phyloP scores from a whole-genome alignment of 2,888 invertebrate genomes.

The Thereva unica region DNA sequence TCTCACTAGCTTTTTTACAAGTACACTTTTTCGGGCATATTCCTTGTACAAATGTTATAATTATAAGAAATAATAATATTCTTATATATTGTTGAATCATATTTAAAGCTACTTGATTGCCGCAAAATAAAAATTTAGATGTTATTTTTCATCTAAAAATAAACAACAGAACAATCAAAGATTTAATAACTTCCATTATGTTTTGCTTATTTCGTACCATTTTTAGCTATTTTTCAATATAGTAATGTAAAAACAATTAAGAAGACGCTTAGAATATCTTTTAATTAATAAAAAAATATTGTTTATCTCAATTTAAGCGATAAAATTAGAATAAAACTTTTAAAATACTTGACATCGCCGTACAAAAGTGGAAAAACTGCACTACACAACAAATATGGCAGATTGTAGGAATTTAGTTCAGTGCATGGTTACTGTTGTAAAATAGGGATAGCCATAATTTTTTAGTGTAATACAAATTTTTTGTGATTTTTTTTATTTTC shows the following conservation, averaged over 20 bases:
- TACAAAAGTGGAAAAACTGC: constrained; percentile 9
- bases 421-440: too few species aligned
- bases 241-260: too few species aligned
- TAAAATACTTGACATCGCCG: constrained; percentile 20
- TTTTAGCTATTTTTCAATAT: too few species aligned
- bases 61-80: constrained; percentile 1
- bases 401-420: not conserved
- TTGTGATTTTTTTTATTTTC: too few species aligned
- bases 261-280: too few species aligned
- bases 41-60: constrained; percentile 36
- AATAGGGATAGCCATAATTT: too few species aligned
- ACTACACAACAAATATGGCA: constrained; percentile 9
- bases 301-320: constrained; percentile 19
- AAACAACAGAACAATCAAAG: constrained; percentile 24
- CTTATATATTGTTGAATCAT: constrained; percentile 8
- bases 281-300: not conserved
- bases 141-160: constrained; percentile 21
- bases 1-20: constrained; percentile 51
- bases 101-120: not conserved
- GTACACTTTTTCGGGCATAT: constrained; percentile 52
- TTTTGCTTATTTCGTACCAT: too few species aligned
- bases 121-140: constrained; percentile 17
- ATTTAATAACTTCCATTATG: too few species aligned
- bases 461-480: too few species aligned
- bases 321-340: constrained; percentile 16